Evolutionary conservation across 2,888 invertebrate genomes (phyloP).

Genomic region (Leptopilina syphax): DNA sequence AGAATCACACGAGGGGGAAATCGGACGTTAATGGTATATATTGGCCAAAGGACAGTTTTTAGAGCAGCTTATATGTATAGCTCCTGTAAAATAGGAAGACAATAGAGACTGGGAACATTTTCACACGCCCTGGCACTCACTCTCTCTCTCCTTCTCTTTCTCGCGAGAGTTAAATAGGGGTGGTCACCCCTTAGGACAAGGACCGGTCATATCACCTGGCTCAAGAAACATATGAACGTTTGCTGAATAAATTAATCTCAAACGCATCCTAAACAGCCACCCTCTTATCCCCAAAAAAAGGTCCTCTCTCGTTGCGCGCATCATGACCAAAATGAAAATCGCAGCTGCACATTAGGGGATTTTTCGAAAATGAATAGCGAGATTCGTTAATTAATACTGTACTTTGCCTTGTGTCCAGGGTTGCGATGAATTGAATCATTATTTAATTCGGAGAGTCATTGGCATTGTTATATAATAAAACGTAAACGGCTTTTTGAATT

Average conservation of each 20-base stretch:
- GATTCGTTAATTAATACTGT: conserved; percentile 30
- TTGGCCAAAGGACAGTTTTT: conserved; percentile 52
- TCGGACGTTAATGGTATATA: conserved; percentile 4
- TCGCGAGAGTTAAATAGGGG: conserved; percentile 56
- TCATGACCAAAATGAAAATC: conserved; percentile 51
- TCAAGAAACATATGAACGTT: conserved; percentile 60
- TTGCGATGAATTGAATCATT: too few relatives aligned
- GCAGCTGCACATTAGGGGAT: conserved; percentile 59
- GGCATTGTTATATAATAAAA: too few relatives aligned
- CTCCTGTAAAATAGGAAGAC: conserved; percentile 65
- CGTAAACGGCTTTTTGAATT: too few relatives aligned
- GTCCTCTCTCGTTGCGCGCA: conserved; percentile 50
- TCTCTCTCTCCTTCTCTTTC: background rate
- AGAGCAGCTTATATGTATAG: conserved; percentile 40
- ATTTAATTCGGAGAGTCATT: too few relatives aligned
- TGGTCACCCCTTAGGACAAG: conserved; percentile 59
- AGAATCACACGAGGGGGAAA: conserved; percentile 41
- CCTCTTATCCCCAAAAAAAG: conserved; percentile 54
- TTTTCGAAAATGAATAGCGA: conserved; percentile 42
- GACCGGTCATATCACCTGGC: conserved; percentile 72
- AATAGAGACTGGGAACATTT: conserved; percentile 63
- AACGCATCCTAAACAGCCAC: conserved; percentile 59
- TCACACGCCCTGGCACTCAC: conserved; percentile 65
- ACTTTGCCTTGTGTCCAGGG: background rate
- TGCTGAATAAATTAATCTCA: conserved; percentile 70